Percentiles rank a stretch among this genome's conserved stretches.
phyloP scores from a whole-genome alignment of 2,888 invertebrate genomes.

The Disparrhopalites patrizii region DNA sequence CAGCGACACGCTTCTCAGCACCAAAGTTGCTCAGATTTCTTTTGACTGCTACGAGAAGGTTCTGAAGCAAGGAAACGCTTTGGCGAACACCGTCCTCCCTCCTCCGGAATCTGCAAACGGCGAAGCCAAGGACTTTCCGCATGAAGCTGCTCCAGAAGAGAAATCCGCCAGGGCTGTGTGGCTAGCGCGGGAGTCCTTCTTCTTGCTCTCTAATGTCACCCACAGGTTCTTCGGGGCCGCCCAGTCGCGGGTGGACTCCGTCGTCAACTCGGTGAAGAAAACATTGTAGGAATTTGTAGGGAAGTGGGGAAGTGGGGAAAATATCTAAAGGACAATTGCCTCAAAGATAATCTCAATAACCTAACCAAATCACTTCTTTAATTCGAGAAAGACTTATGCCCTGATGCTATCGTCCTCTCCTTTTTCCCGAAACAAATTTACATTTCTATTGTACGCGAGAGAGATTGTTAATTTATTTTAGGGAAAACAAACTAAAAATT shows the following conservation, averaged over 20 bases:
- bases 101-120: slow-evolving; percentile 15
- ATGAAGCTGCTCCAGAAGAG: slow-evolving; percentile 20
- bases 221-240: slow-evolving; percentile 29
- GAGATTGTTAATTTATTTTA: background rate
- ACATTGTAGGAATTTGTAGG: slow-evolving; percentile 9
- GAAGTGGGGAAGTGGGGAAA: too few species aligned
- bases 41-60: slow-evolving; percentile 37
- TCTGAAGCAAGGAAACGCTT: slow-evolving; percentile 24
- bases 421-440: background rate
- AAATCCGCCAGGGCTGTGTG: slow-evolving; percentile 32
- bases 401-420: background rate
- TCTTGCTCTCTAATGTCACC: slow-evolving; percentile 21
- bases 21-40: slow-evolving; percentile 32
- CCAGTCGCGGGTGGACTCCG: slow-evolving; percentile 31
- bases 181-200: slow-evolving; percentile 28
- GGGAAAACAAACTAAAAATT: background rate
- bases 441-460: background rate
- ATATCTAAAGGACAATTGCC: too few species aligned
- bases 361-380: too few species aligned
- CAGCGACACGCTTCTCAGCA: slow-evolving; percentile 31
- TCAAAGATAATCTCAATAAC: too few species aligned
- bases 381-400: background rate
- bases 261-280: slow-evolving; percentile 1
- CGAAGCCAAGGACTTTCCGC: slow-evolving; percentile 13
- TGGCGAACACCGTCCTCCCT: slow-evolving; percentile 39